These are phyloP conservation scores for Pelochelys cantorii DNA, from an alignment of 2,797 vertebrate genomes.

Conservation along the genomic window DNA sequence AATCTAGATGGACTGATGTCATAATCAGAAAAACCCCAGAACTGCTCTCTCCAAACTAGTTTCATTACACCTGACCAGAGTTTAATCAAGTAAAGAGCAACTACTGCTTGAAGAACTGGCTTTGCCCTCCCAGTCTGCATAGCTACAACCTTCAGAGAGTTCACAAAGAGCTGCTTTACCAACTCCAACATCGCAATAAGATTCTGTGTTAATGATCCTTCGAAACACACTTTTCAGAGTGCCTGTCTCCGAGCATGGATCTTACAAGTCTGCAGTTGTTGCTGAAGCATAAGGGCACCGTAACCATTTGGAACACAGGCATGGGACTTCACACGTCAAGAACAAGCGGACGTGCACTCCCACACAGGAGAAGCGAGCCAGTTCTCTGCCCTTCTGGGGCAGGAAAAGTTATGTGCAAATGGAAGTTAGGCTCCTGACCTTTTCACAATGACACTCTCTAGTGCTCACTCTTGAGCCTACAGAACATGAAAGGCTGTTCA, in stretches of 20 bases:
- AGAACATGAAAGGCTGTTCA: background rate
- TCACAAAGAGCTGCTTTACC: conserved; percentile 38
- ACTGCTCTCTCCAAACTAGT: conserved; percentile 54
- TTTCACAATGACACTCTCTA: background rate
- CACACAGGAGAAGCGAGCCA: background rate
- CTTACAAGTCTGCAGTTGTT: background rate
- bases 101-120: background rate
- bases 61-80: background rate
- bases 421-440: background rate
- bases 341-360: too few relatives aligned
- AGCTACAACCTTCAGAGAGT: background rate
- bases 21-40: conserved; percentile 26
- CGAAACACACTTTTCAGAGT: conserved; percentile 50
- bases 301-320: background rate
- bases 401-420: background rate
- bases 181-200: background rate
- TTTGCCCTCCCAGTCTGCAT: conserved; percentile 15
- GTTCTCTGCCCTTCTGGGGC: background rate
- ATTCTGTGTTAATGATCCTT: conserved; percentile 29
- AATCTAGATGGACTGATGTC: conserved; percentile 26
- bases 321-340: too few relatives aligned
- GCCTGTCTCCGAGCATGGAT: conserved; percentile 1
- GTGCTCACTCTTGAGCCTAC: background rate
- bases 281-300: background rate
- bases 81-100: background rate